Base-by-base conservation (phyloP, 1,140 invertebrate species). In the Calycopis cecrops region DNA sequence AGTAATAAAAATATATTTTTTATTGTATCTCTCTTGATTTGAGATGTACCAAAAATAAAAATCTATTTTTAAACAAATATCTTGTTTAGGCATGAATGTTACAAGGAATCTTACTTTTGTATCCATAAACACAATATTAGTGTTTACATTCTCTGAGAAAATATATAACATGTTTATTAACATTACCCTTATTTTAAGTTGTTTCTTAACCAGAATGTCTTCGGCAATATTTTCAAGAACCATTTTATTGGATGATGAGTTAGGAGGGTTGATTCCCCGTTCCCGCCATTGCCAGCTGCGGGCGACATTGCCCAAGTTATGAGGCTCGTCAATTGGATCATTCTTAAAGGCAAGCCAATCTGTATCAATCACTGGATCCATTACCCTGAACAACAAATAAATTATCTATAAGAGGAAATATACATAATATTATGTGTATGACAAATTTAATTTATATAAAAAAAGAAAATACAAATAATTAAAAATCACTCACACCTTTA, bases 141-240 rank as follows among this genome's bases (percentile, higher is more conserved):
- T n/a, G n/a, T n/a, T n/a, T n/a, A n/a, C n/a, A n/a, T n/a, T n/a
- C n/a, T 16, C 40, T 4, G 17, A 9, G 11, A 14, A 17, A 35
- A 35, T 8, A 35, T 34, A 8, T 16, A n/a, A 16, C 14, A 33
- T 8, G 10, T 33, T 28, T n/a, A 4, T n/a, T 49, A 12, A 11
- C 7, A 48, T 52, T 64, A 88, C 79, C 65, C 76, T 72, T 59
- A 85, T 82, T 65, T 81, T 79, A 40, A 85, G 71, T 37, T 71
- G 69, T 65, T 84, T 86, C 52, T 80, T 73, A 3, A 87, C 84
- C 53, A 87, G 71, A 48, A 81, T 79, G 52, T 87, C 79, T 60
- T 87, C 84, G 54, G 84, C 84, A 52, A 73, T 71, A 69, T 87
- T 84, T 67, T 87, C 84, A 16, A 87, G 69, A 12, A 87, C 79